phyloP scores from a whole-genome alignment of 1,140 invertebrate species.

The Lucilia cuprina region DNA sequence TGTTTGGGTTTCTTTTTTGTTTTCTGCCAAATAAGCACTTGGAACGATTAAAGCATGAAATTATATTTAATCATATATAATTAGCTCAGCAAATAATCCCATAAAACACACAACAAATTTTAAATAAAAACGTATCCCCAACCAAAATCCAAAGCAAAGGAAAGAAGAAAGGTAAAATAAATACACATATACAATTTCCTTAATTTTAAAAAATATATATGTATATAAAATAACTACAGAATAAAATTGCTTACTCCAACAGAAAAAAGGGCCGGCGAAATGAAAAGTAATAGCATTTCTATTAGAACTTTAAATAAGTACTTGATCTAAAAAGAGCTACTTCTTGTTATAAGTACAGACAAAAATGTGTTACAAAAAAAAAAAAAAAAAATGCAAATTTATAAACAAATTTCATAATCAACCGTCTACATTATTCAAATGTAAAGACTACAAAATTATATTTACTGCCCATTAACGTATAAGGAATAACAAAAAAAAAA shows the following conservation, averaged over 20 bases:
- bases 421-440: not conserved
- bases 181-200: not conserved
- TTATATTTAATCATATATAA: conserved; percentile 24
- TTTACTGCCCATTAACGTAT: not conserved
- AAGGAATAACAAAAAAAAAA: not conserved
- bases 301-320: too few relatives aligned
- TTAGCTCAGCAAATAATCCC: conserved; percentile 21
- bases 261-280: too few relatives aligned
- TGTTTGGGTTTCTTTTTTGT: not conserved
- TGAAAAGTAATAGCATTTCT: too few relatives aligned
- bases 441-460: not conserved
- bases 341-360: not conserved
- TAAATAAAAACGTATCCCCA: not conserved
- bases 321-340: too few relatives aligned
- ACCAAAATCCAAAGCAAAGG: too few relatives aligned
- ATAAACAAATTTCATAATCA: not conserved
- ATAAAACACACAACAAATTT: not conserved
- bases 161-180: not conserved
- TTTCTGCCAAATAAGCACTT: conserved; percentile 22
- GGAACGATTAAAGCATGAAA: conserved; percentile 5
- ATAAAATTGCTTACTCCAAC: too few relatives aligned
- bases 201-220: not conserved
- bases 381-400: not conserved
- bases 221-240: too few relatives aligned
- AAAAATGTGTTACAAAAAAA: not conserved